Evolutionary conservation across 1,140 invertebrate genomes (phyloP).

Genomic region (Aphidius ervi): DNA sequence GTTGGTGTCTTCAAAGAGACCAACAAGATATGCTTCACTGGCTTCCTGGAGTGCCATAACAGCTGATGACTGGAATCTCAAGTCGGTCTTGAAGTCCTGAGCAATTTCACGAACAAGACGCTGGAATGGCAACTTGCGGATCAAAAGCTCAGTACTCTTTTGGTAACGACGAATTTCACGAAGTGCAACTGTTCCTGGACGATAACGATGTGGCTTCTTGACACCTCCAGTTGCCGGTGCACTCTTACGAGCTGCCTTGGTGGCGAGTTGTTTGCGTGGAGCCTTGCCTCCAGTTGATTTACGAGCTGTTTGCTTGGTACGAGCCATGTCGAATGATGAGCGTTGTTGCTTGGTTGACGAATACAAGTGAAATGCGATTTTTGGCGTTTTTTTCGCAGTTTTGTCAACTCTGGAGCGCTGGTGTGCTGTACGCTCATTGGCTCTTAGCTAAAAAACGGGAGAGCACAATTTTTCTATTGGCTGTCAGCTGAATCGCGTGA

Average conservation of each 20-base stretch:
- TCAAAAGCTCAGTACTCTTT: background rate
- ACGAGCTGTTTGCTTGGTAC: constrained; percentile 77
- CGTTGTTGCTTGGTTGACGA: no score
- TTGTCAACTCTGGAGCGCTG: no score
- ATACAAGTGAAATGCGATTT: no score
- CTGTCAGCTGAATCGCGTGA: no score
- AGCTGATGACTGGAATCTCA: background rate
- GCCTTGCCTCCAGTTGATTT: constrained; percentile 73
- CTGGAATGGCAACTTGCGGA: constrained; percentile 5
- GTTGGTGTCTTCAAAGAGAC: constrained; percentile 4
- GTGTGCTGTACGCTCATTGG: no score
- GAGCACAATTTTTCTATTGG: no score
- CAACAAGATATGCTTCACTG: constrained; percentile 5
- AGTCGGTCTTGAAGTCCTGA: no score
- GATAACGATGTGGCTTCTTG: constrained; percentile 2
- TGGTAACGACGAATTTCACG: background rate
- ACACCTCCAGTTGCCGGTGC: constrained; percentile 1
- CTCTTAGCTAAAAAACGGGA: no score
- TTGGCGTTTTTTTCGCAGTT: no score
- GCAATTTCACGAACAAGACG: background rate
- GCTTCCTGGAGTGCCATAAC: constrained; percentile 6
- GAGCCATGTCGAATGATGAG: constrained; percentile 58
- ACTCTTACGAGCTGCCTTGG: constrained; percentile 5
- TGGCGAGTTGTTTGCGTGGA: background rate
- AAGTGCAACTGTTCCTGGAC: background rate